Evolutionary conservation across 2,113 vertebrate species (phyloP).

Genomic region (Machaerirhynchus nigripectus): DNA sequence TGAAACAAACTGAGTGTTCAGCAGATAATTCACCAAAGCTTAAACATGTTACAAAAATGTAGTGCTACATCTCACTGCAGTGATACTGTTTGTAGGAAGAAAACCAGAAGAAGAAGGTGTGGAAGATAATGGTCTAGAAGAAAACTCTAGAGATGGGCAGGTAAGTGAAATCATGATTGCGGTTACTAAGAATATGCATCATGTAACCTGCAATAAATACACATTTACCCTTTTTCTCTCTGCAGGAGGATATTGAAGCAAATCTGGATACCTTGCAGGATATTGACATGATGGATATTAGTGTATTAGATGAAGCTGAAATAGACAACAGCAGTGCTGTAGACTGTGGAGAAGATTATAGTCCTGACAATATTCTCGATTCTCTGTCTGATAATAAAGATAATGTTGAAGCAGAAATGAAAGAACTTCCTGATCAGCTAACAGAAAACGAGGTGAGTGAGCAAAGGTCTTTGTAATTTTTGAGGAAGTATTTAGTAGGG

Average conservation of each 20-base stretch:
- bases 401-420: slow-evolving; percentile 56
- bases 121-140: slow-evolving; percentile 86
- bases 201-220: neutral
- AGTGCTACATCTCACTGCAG: neutral
- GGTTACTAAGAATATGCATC: neutral
- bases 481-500: neutral
- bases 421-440: slow-evolving; percentile 66
- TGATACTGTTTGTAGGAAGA: slow-evolving; percentile 70
- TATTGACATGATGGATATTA: slow-evolving; percentile 94
- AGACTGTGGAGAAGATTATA: slow-evolving; percentile 78
- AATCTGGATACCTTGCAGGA: slow-evolving; percentile 88
- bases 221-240: neutral
- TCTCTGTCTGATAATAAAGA: slow-evolving; percentile 72
- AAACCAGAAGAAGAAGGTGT: slow-evolving; percentile 83
- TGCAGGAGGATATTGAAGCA: slow-evolving; percentile 83
- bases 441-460: slow-evolving; percentile 72
- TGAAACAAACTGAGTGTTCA: neutral
- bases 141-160: slow-evolving; percentile 87
- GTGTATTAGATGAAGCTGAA: slow-evolving; percentile 88
- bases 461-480: neutral
- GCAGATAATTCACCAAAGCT: neutral
- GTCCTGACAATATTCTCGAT: slow-evolving; percentile 73
- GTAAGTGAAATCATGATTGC: slow-evolving; percentile 51
- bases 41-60: neutral
- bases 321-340: slow-evolving; percentile 82